Evolutionary conservation across 2,113 vertebrate genomes (phyloP), one percentile per base, ranked within the genome.

Genomic region (Misgurnus mizolepis): DNA sequence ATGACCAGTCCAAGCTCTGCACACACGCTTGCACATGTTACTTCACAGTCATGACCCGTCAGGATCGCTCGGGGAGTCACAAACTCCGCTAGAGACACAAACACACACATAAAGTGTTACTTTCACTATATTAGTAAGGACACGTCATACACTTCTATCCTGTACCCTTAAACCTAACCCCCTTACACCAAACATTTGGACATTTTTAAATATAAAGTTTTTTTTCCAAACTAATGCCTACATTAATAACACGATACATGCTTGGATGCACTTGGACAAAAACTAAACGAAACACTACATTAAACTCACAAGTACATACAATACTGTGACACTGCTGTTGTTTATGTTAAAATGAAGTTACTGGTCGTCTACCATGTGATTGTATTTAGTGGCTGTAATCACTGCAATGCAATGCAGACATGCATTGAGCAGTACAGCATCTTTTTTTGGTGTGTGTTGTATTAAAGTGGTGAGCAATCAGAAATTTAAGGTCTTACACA

Each of bases 1-100:
- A 99, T 94, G 83, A 98, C 96, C 18, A 99, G 88, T 62, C 98
- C 98, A 55, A 99, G 92, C 87, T 99, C 98, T 0, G 97, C 97
- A 60, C 98, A 99, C 83, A 99, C 92, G 3, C 94, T 93, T 10
- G 95, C 95, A 85, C 96, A 98, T 0, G 96, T 97, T 88, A 99
- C 93, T 88, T 98, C 97, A 60, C 91, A 96, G 93, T 99, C 96
- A 0, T 99, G 97, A 71, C 97, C 97, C 0, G 98, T 98, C 87
- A 99, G 80, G 78, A 98, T 91, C 86, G 97, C 96, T 80, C 97
- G 92, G 2, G 97, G 96, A 55, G 93, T 94, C 83, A 95, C 95
- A 62, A 96, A 95, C 87, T 95, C 95, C 86, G 93, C 96, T 96
- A 85, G n/a, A 86, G 83, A 76, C 70, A 84, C 67, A 84, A 34